Percentiles rank a stretch among this genome's conserved stretches.
Evolutionary conservation across 2,113 vertebrate genomes (phyloP).

Genomic region (Callaeas wilsoni): DNA sequence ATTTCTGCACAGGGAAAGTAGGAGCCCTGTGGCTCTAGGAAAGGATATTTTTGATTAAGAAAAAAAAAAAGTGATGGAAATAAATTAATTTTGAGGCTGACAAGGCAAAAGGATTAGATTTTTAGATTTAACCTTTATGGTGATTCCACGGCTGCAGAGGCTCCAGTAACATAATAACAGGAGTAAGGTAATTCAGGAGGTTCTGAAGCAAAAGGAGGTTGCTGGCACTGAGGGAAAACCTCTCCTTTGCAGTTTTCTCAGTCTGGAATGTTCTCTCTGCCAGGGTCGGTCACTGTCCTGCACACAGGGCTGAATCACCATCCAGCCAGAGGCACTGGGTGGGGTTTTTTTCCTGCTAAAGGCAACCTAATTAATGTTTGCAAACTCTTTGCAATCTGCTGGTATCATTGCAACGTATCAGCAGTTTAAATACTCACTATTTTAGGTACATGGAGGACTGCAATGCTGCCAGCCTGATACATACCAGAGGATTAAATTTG

Average conservation of each 20-base stretch:
- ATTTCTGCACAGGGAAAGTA: background rate
- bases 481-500: slow-evolving; percentile 35
- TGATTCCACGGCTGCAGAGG: background rate
- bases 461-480: background rate
- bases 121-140: fast-evolving
- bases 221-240: background rate
- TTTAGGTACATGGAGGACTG: slow-evolving; percentile 1
- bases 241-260: background rate
- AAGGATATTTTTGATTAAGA: background rate
- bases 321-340: background rate
- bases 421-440: slow-evolving; percentile 8
- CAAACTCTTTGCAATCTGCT: background rate
- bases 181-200: background rate
- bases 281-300: background rate
- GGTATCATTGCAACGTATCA: background rate
- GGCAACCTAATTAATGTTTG: background rate
- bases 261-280: background rate
- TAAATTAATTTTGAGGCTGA: background rate
- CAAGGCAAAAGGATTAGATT: background rate
- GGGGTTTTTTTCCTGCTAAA: background rate
- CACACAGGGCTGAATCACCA: background rate
- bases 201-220: background rate
- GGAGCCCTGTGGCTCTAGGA: background rate
- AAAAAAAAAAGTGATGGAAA: background rate
- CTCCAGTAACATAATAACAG: background rate